Evolutionary conservation across 2,888 invertebrate species (phyloP), one percentile per base, ranked within the genome.

Genomic region (Pollenia amentaria): DNA sequence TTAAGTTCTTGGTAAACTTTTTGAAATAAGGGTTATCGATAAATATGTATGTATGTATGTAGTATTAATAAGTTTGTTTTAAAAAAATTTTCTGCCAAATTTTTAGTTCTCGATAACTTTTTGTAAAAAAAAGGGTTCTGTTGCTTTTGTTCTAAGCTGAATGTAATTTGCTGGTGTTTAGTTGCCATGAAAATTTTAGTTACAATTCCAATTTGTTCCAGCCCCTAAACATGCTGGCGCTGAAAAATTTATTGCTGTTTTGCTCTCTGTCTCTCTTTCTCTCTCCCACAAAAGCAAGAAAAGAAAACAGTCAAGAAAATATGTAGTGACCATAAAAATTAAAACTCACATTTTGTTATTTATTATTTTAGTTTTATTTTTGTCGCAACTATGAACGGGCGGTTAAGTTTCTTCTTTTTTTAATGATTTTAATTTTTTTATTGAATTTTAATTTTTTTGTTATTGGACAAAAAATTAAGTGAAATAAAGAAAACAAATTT

Each of bases 351-450:
- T 18, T 76, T 87, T 85, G 72, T 79, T 81, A 88, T 87, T 84
- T 77, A 82, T 85, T 85, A 86, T 79, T 88, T 89, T 88, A 89
- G 89, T 89, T 89, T 89, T 89, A 89, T 89, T 89, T 89, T 88
- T 85, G 88, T 89, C 88, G 89, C 87, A 89, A 88, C 84, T 78
- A 83, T 76, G 88, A 85, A 88, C 88, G 89, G 89, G 89, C 88
- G 89, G 73, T 87, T 88, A 70, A 84, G 60, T 83, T 87, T 81
- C 11, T 79, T 88, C 87, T 85, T 51, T 40, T 73, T 78, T 87
- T 89, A 14, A 57, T 70, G 76, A 46, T 81, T 88, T 87, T 82
- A 67, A 81, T 78, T 75, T 75, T 76, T 78, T 60, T 72, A 78
- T 79, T 84, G 53, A 83, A 67, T 73, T 84, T 70, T 21, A 62